phyloP scores from a whole-genome alignment of 2,797 vertebrate genomes.

The Lutjanus argentimaculatus region DNA sequence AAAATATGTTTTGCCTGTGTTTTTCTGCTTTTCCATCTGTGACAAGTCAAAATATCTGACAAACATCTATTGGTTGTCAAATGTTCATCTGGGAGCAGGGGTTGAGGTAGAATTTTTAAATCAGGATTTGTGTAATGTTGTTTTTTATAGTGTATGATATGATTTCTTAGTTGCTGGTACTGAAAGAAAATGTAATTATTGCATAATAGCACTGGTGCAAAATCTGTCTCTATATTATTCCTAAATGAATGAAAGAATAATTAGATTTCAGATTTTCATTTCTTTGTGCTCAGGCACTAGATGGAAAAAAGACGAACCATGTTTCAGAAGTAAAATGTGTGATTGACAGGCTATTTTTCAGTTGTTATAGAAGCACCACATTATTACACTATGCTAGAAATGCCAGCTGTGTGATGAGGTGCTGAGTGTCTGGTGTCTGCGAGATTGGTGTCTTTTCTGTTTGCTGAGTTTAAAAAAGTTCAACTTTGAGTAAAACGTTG shows the following conservation, averaged over 20 bases:
- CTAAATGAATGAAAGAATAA: conserved; percentile 3
- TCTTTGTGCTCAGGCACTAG: neutral
- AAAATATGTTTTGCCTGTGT: neutral
- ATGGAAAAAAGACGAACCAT: neutral
- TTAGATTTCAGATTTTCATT: conserved; percentile 4
- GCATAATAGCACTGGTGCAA: conserved; percentile 1
- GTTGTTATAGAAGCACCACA: too few relatives aligned
- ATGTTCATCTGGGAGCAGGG: neutral
- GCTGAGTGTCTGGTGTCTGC: too few relatives aligned
- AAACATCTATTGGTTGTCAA: neutral
- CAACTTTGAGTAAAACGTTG: too few relatives aligned
- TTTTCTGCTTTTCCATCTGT: neutral
- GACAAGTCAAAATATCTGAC: neutral
- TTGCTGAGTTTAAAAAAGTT: too few relatives aligned
- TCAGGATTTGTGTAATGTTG: neutral
- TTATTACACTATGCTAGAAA: too few relatives aligned
- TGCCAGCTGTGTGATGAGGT: too few relatives aligned
- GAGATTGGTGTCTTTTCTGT: too few relatives aligned
- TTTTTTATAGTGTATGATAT: too few relatives aligned
- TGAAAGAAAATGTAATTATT: neutral
- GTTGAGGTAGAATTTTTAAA: neutral
- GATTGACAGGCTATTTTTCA: too few relatives aligned
- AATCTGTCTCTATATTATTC: conserved; percentile 19
- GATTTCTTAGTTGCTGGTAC: neutral
- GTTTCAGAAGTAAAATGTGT: too few relatives aligned